Evolutionary conservation across 1,140 invertebrate genomes (phyloP).

Genomic region (Pentalonia nigronervosa): DNA sequence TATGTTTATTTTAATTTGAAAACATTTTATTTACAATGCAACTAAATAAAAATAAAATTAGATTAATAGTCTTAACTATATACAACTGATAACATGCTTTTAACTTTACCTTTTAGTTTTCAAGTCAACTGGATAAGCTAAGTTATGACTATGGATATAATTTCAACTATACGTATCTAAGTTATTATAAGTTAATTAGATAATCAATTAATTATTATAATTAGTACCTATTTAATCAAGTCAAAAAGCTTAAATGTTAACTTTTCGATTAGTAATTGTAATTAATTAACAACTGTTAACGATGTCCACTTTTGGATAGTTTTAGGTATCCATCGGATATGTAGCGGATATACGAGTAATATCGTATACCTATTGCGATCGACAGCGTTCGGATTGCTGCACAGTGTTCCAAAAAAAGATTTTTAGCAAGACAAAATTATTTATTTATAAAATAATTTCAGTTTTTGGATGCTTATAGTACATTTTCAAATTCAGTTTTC

Average conservation of each 20-base stretch:
- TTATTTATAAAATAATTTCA: too few species aligned
- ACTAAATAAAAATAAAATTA: too few species aligned
- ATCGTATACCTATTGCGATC: too few species aligned
- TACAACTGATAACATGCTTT: not conserved
- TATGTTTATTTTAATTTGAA: not conserved
- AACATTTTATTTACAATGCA: not conserved
- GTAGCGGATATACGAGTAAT: not conserved
- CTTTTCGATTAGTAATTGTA: not conserved
- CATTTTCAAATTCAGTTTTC: too few species aligned
- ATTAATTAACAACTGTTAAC: too few species aligned
- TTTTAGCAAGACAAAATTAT: too few species aligned
- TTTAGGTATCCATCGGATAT: not conserved
- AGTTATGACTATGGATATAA: too few species aligned
- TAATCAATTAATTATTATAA: not conserved
- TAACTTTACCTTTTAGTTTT: too few species aligned
- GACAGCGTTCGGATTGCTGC: not conserved
- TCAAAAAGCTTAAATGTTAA: not conserved
- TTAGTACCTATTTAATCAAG: not conserved
- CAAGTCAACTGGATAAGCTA: too few species aligned
- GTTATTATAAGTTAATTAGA: not conserved
- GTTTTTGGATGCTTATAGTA: too few species aligned
- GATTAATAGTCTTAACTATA: not conserved
- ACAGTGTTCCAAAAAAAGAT: too few species aligned
- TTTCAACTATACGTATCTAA: not conserved
- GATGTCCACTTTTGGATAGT: not conserved